Evolutionary conservation across 2,888 invertebrate species (phyloP), one percentile per base, ranked within the genome.

Genomic region (Agrilus biguttatus): DNA sequence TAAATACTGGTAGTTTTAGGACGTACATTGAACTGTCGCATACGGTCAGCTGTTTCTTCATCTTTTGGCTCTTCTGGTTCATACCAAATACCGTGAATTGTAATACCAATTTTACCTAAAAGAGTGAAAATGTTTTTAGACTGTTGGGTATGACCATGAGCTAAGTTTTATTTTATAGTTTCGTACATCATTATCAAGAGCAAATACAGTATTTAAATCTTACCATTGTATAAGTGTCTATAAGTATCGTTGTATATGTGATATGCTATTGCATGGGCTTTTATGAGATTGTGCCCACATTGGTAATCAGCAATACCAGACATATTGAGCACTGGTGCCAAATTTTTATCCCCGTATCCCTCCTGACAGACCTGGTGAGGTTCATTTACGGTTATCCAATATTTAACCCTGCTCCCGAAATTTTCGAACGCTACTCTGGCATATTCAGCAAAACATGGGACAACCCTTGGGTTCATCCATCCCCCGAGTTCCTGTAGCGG

Each of bases 201-300:
- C 2, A 17, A 37, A 37, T 8, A 4, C 37, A 5, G 5, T 19
- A 13, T 5, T 12, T 12, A 37, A 19, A 37, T 21, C 6, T 36
- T 57, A 74, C 75, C 76, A 57, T 69, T 65, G 53, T 77, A 75
- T 36, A 51, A 52, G 1, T 63, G 54, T 48, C 69, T 65, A 53
- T 72, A 83, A 51, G 74, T 65, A 35, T 68, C 61, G 42, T 78
- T 65, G 55, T 82, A 82, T 34, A 79, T 56, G 39, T 71, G 69
- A 55, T 77, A 84, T 1, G 71, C 77, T 42, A 68, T 69, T 1
- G 77, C 78, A 58, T 85, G 83, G 1, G 79, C 75, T 45, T 75
- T 62, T 14, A 85, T 58, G 42, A 77, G 62, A 53, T 78, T 76
- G 55, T 81, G 79, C 1, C 68, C 66, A 46, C 78, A 80, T 39